A percentile compares a stretch with the other conserved stretches of the same genome.
Evolutionary conservation across 2,113 vertebrate genomes (phyloP).

Genomic region (Brienomyrus brachyistius): DNA sequence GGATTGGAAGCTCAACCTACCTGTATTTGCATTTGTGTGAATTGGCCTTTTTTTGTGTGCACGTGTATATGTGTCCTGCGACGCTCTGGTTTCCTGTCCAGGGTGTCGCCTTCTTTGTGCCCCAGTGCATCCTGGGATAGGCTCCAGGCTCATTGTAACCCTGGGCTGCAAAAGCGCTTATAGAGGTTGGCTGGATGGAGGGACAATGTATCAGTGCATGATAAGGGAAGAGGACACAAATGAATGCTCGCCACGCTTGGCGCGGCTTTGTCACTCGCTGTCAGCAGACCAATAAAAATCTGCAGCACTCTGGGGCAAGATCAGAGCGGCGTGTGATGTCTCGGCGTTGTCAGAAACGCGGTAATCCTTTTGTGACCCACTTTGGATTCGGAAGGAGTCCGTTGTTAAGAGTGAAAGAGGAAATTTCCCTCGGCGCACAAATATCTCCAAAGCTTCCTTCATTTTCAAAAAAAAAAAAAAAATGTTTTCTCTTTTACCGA

Average conservation of each 20-base stretch:
- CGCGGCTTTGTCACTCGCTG: neutral
- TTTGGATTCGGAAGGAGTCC: slow-evolving; percentile 24
- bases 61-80: neutral
- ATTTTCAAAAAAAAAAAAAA: slow-evolving; percentile 19
- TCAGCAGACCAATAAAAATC: slow-evolving; percentile 1
- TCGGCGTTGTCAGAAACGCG: slow-evolving; percentile 20
- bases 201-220: neutral
- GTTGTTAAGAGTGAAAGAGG: slow-evolving; percentile 13
- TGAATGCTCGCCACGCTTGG: neutral
- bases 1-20: neutral
- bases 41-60: neutral
- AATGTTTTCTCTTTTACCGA: slow-evolving; percentile 15
- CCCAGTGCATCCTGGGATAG: neutral
- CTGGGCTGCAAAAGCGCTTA: neutral
- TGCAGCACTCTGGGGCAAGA: slow-evolving; percentile 13
- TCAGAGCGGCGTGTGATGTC: slow-evolving; percentile 11
- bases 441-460: slow-evolving; percentile 10
- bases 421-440: slow-evolving; percentile 17
- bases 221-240: neutral
- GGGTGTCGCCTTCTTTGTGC: neutral
- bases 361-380: slow-evolving; percentile 27
- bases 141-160: neutral
- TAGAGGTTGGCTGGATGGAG: neutral
- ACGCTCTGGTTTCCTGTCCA: neutral
- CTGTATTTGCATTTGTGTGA: neutral